Evolutionary conservation across 2,888 invertebrate species (phyloP).

Genomic region (Julus scandinavius): DNA sequence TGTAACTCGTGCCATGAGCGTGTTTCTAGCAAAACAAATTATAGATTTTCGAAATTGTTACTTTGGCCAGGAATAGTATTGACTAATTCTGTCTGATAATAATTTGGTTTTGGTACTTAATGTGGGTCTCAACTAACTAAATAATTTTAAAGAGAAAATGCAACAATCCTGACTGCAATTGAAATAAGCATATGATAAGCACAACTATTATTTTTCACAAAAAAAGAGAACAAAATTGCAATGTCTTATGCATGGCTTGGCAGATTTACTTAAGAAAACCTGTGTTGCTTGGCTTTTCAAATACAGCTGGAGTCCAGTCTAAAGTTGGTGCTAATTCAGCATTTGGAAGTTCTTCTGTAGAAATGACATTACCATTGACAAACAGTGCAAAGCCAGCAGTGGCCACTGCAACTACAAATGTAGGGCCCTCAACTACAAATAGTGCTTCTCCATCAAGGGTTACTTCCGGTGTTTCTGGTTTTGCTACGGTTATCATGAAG

Average conservation of each 20-base stretch:
- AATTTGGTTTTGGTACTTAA: background rate
- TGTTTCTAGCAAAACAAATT: background rate
- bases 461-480: slow-evolving; percentile 48
- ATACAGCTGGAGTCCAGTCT: slow-evolving; percentile 36
- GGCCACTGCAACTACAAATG: slow-evolving; percentile 45
- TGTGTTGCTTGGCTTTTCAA: slow-evolving; percentile 44
- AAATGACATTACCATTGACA: slow-evolving; percentile 40
- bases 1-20: background rate
- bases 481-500: slow-evolving; percentile 40
- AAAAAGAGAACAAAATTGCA: background rate
- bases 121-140: too few species aligned
- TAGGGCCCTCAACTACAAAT: slow-evolving; percentile 7
- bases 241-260: slow-evolving; percentile 34
- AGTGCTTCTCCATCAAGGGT: slow-evolving; percentile 25
- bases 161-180: background rate
- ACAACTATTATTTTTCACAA: background rate
- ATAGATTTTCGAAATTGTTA: background rate
- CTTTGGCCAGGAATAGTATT: background rate
- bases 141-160: background rate
- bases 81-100: background rate
- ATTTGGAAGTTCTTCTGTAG: slow-evolving; percentile 40
- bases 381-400: slow-evolving; percentile 25
- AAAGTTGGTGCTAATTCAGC: slow-evolving; percentile 29
- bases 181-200: background rate
- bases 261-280: slow-evolving; percentile 34